Conservation (phyloP, 2,797 vertebrate genomes). For the Bryconaethiops microstoma region DNA sequence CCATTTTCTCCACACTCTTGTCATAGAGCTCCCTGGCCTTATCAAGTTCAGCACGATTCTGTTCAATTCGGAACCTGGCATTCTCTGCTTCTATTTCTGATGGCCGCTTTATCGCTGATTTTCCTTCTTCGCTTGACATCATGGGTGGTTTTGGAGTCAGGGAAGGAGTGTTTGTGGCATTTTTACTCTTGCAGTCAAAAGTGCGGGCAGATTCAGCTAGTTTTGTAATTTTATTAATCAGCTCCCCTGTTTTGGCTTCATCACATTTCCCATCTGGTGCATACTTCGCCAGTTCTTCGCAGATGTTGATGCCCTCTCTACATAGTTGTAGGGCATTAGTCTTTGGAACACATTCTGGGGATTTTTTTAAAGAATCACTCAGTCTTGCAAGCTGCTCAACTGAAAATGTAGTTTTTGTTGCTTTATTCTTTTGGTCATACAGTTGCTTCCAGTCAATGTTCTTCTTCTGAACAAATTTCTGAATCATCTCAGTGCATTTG, state of each 20-base stretch:
- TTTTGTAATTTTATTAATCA: constrained; percentile 16
- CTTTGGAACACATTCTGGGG: constrained; percentile 12
- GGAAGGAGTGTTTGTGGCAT: constrained; percentile 23
- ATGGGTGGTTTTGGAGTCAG: constrained; percentile 47
- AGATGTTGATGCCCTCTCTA: constrained; percentile 27
- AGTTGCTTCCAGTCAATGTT: constrained; percentile 10
- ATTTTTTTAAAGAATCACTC: neutral
- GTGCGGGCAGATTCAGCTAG: constrained; percentile 20
- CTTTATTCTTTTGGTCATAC: constrained; percentile 27
- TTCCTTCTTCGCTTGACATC: constrained; percentile 18
- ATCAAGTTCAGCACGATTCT: constrained; percentile 33
- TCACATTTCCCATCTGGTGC: constrained; percentile 20
- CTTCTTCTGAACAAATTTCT: neutral
- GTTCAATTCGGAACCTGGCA: constrained; percentile 25
- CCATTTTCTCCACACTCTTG: constrained; percentile 46
- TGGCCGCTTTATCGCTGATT: neutral
- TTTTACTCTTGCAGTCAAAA: constrained; percentile 46
- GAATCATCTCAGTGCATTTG: neutral
- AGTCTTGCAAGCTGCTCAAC: constrained; percentile 1
- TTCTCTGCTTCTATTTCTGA: neutral
- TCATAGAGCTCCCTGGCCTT: constrained; percentile 41
- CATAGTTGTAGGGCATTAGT: constrained; percentile 23
- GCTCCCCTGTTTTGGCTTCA: neutral
- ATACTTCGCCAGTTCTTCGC: constrained; percentile 10
- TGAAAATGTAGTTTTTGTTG: neutral